Base-by-base conservation (phyloP, 2,888 invertebrate genomes). In the Hoplodrina ambigua region DNA sequence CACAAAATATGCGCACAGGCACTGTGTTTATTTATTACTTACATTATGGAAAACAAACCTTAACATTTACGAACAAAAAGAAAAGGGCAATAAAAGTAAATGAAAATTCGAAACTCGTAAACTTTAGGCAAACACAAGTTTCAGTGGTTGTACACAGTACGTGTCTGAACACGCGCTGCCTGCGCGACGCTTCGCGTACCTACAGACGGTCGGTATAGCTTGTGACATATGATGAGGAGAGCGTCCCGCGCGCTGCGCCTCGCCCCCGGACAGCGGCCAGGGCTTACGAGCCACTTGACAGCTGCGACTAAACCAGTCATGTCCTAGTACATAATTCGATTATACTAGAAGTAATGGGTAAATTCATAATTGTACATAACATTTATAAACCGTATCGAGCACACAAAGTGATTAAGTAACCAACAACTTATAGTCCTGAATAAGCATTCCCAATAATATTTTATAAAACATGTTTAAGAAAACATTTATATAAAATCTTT, bases 221-320 rank as follows among this genome's bases (percentile, higher is more conserved):
- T n/a, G 56, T 53, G 75, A 60, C 56, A 57, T 67, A 75, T 56
- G 60, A 75, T 56, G 56, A 67, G 72, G 13, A 59, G 56, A 19
- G 44, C 33, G 33, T 25, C 54, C 54, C 44, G 67, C 50, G 19
- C 55, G 20, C 19, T 19, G 46, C 15, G 41, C 33, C 66, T 10
- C 55, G 50, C 41, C 66, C 37, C n/a, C 44, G 44, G 25, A 33
- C 58, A 33, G n/a, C n/a, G n/a, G n/a, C n/a, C n/a, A n/a, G n/a
- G n/a, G n/a, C n/a, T n/a, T n/a, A n/a, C n/a, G n/a, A n/a, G n/a
- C n/a, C n/a, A n/a, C n/a, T n/a, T n/a, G n/a, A n/a, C n/a, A 2
- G 17, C 44, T 44, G 44, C 13, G 44, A 44, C 44, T 3, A 13
- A 41, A 44, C 15, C 44, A 17, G 46, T 6, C 17, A 46, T 0